A percentile compares a stretch with the other conserved stretches of the same genome.
phyloP scores from a whole-genome alignment of 1,140 invertebrate species.

The Drosophila malerkotliana region DNA sequence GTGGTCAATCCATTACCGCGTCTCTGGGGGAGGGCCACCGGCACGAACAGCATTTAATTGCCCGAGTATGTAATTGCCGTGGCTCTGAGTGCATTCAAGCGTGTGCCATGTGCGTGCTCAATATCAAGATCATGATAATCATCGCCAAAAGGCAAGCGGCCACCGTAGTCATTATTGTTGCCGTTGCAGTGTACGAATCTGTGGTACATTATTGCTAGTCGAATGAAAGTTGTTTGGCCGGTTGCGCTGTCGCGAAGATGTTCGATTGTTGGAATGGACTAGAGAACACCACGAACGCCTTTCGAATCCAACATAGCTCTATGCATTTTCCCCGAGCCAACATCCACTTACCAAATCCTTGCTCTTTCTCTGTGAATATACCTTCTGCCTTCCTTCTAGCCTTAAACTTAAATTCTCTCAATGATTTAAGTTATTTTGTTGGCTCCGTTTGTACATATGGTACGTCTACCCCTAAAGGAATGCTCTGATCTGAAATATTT shows the following conservation, averaged over 20 bases:
- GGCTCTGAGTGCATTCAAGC: conserved; percentile 62
- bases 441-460: not conserved
- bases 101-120: conserved; percentile 70
- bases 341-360: not conserved
- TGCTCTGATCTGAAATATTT: not conserved
- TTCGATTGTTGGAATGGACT: too few species aligned
- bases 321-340: conserved; percentile 4
- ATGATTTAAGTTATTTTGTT: not conserved
- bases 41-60: conserved; percentile 52
- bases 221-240: conserved; percentile 3
- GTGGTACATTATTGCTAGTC: not conserved
- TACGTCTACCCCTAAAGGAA: not conserved
- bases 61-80: conserved; percentile 54
- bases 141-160: conserved; percentile 38
- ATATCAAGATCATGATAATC: conserved; percentile 77
- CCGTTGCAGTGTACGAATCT: not conserved
- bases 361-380: not conserved
- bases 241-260: not conserved
- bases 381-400: not conserved
- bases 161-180: not conserved
- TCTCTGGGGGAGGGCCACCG: conserved; percentile 39
- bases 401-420: not conserved
- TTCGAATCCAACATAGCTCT: too few species aligned
- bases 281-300: too few species aligned
- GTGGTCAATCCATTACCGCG: too few species aligned